Evolutionary conservation across 2,888 invertebrate genomes (phyloP).

Genomic region (Agonopterix subpropinquella): DNA sequence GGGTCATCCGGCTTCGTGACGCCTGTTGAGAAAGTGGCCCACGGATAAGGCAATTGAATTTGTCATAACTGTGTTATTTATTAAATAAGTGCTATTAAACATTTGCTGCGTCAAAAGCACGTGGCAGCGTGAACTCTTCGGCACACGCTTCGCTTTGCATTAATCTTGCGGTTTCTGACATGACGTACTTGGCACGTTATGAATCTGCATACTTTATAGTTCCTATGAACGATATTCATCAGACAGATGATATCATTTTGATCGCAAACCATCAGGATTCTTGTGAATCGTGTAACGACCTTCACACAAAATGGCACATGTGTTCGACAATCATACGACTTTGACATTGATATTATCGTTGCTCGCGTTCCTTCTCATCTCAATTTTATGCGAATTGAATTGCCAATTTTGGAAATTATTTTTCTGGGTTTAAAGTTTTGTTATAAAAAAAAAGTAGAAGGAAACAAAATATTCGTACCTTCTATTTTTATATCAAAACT

Average conservation of each 20-base stretch:
- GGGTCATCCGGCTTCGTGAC: constrained; percentile 18
- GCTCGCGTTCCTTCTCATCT: constrained; percentile 1
- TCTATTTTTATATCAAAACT: too few species aligned
- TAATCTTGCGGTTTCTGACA: constrained; percentile 44
- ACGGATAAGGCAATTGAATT: neutral
- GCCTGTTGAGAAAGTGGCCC: constrained; percentile 6
- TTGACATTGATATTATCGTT: constrained; percentile 19
- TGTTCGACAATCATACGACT: constrained; percentile 28
- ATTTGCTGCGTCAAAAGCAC: neutral
- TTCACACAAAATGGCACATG: constrained; percentile 42
- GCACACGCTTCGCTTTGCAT: constrained; percentile 24
- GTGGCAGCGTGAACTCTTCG: constrained; percentile 14
- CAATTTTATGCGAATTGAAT: constrained; percentile 3
- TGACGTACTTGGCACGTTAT: constrained; percentile 23
- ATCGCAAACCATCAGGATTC: constrained; percentile 36
- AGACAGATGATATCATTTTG: constrained; percentile 35
- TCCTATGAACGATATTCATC: constrained; percentile 2
- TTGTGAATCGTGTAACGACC: constrained; percentile 38
- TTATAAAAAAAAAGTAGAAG: too few species aligned
- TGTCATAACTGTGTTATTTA: neutral
- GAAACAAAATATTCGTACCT: too few species aligned
- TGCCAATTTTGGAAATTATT: neutral
- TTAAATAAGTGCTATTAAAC: neutral
- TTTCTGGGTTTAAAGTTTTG: too few species aligned
- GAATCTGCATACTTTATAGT: constrained; percentile 14